Percentiles rank a stretch among this genome's conserved stretches.
phyloP scores from a whole-genome alignment of 2,888 invertebrate species.

The Gasteruption jaculator region DNA sequence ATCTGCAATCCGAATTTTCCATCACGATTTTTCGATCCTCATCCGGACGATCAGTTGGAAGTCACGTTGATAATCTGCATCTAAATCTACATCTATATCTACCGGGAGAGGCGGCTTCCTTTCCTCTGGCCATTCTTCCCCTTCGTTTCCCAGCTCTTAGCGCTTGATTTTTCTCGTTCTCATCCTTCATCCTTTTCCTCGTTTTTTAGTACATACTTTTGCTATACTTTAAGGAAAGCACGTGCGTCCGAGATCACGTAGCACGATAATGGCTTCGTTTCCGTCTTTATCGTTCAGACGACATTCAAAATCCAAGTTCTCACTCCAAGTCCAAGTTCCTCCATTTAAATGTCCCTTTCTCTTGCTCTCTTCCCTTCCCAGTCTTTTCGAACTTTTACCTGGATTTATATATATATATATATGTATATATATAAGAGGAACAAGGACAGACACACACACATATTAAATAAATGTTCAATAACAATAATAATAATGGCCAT shows the following conservation, averaged over 20 bases:
- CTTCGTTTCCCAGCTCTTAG: background rate
- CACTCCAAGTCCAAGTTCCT: conserved; percentile 25
- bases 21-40: no score
- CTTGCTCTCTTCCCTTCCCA: background rate
- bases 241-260: conserved; percentile 43
- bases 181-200: background rate
- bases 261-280: conserved; percentile 47
- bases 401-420: conserved; percentile 2
- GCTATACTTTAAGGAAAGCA: conserved; percentile 16
- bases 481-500: no score
- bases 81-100: conserved; percentile 23
- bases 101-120: conserved; percentile 10
- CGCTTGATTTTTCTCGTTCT: background rate
- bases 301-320: conserved; percentile 47
- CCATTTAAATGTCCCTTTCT: no score
- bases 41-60: no score
- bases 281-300: conserved; percentile 43
- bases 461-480: no score
- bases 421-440: background rate
- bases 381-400: background rate
- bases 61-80: no score
- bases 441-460: conserved; percentile 3
- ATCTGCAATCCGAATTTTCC: no score
- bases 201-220: background rate
- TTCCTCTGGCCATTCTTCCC: background rate